phyloP scores from a whole-genome alignment of 2,888 invertebrate genomes.

The Cosmorhoe ocellata region DNA sequence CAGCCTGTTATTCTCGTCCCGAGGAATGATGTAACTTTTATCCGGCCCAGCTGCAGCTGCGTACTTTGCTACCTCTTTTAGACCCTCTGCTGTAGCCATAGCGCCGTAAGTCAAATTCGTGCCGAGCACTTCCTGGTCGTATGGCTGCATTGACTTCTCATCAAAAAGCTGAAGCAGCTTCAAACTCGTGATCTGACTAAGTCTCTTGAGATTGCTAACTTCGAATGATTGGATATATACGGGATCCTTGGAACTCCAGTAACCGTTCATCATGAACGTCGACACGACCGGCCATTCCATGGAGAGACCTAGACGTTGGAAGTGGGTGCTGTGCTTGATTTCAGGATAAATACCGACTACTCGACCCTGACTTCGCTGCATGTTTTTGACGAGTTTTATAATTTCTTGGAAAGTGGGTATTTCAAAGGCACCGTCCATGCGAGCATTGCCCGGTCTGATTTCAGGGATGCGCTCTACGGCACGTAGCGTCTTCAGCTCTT shows the following conservation, averaged over 20 bases:
- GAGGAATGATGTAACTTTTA: constrained; percentile 67
- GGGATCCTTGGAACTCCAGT: constrained; percentile 50
- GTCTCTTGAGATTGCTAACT: constrained; percentile 63
- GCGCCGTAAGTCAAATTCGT: constrained; percentile 59
- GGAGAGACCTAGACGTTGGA: constrained; percentile 54
- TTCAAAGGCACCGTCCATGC: constrained; percentile 59
- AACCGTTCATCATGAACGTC: constrained; percentile 61
- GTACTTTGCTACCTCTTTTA: constrained; percentile 62
- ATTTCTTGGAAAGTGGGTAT: constrained; percentile 71
- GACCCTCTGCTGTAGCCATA: constrained; percentile 66
- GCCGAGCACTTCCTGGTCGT: constrained; percentile 53
- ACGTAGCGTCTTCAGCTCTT: constrained; percentile 66
- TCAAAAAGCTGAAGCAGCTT: constrained; percentile 63
- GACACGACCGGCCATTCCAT: constrained; percentile 63
- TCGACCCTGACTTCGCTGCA: constrained; percentile 60
- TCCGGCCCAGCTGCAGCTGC: constrained; percentile 71
- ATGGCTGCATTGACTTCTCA: constrained; percentile 48
- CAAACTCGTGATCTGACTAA: constrained; percentile 60
- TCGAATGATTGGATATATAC: constrained; percentile 75
- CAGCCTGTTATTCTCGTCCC: constrained; percentile 52
- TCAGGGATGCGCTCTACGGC: constrained; percentile 61
- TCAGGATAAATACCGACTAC: constrained; percentile 70
- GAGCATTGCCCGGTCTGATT: constrained; percentile 64
- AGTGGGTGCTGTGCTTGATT: constrained; percentile 68
- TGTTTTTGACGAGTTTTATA: constrained; percentile 61